Evolutionary conservation across 2,797 vertebrate genomes (phyloP).

Genomic region (Phrynocephalus vlangalii): DNA sequence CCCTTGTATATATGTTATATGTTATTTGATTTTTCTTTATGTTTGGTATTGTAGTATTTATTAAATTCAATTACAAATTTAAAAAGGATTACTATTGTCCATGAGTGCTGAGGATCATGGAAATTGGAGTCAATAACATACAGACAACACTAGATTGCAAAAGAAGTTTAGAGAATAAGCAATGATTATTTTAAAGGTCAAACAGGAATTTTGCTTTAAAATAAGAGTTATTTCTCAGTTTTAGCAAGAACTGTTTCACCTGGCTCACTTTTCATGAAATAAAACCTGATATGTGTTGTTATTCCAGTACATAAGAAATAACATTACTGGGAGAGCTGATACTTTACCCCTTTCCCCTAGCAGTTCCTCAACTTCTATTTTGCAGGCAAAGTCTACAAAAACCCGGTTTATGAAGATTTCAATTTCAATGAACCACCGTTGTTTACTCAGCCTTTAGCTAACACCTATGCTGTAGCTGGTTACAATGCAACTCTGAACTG

Average conservation of each 20-base stretch:
- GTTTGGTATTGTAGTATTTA: no score
- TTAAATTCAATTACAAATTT: no score
- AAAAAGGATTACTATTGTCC: neutral
- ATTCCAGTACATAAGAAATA: neutral
- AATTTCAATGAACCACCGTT: constrained; percentile 91
- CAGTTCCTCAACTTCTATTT: constrained; percentile 40
- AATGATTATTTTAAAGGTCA: neutral
- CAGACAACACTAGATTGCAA: neutral
- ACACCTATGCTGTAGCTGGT: constrained; percentile 92
- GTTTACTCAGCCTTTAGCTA: constrained; percentile 94
- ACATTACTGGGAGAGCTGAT: no score
- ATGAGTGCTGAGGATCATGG: neutral
- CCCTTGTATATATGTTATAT: no score
- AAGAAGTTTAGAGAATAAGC: neutral
- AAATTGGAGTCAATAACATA: neutral
- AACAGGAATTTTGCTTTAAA: neutral
- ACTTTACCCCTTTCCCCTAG: neutral
- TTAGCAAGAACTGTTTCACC: neutral
- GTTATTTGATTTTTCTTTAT: no score
- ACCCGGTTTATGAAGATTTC: constrained; percentile 87
- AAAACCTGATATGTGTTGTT: constrained; percentile 22
- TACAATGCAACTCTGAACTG: constrained; percentile 97
- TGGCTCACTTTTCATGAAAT: no score
- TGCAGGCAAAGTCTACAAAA: constrained; percentile 90
- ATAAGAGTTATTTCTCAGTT: neutral